These are phyloP conservation scores for Volucella inflata DNA, from an alignment of 2,888 invertebrate species.

Conservation along the genomic window DNA sequence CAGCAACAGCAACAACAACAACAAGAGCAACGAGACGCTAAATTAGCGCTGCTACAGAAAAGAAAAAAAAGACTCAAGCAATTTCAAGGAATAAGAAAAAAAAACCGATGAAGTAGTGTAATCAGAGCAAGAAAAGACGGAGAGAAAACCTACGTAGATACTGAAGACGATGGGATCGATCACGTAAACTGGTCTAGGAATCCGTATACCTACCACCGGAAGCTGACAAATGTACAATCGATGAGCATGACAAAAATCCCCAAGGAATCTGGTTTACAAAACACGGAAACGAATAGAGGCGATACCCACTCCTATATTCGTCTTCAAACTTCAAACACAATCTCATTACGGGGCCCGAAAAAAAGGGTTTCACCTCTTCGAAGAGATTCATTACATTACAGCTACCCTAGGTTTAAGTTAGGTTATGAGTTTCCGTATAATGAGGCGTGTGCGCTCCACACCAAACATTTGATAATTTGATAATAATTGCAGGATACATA, in stretches of 20 bases:
- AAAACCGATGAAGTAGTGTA: slow-evolving; percentile 47
- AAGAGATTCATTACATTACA: slow-evolving; percentile 27
- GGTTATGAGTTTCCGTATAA: slow-evolving; percentile 36
- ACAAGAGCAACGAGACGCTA: slow-evolving; percentile 41
- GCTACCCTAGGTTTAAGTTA: slow-evolving; percentile 46
- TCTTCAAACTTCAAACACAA: not conserved
- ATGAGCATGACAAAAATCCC: slow-evolving; percentile 54
- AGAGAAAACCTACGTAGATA: slow-evolving; percentile 11
- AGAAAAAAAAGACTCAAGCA: slow-evolving; percentile 10
- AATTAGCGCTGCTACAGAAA: slow-evolving; percentile 43
- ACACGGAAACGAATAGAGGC: slow-evolving; percentile 57
- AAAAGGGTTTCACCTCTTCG: slow-evolving; percentile 43
- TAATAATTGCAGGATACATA: slow-evolving; percentile 67
- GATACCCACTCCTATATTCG: not conserved
- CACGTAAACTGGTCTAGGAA: slow-evolving; percentile 58
- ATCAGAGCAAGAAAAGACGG: slow-evolving; percentile 59
- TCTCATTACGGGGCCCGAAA: slow-evolving; percentile 28
- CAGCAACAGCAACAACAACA: too few relatives aligned
- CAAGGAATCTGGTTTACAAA: slow-evolving; percentile 38
- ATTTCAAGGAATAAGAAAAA: slow-evolving; percentile 6
- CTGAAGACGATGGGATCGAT: not conserved
- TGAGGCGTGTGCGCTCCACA: slow-evolving; percentile 40
- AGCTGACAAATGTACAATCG: slow-evolving; percentile 71
- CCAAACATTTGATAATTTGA: slow-evolving; percentile 53
- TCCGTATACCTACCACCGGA: slow-evolving; percentile 51